Evolutionary conservation across 2,888 invertebrate genomes (phyloP).

Genomic region (Cephus nigrinus): DNA sequence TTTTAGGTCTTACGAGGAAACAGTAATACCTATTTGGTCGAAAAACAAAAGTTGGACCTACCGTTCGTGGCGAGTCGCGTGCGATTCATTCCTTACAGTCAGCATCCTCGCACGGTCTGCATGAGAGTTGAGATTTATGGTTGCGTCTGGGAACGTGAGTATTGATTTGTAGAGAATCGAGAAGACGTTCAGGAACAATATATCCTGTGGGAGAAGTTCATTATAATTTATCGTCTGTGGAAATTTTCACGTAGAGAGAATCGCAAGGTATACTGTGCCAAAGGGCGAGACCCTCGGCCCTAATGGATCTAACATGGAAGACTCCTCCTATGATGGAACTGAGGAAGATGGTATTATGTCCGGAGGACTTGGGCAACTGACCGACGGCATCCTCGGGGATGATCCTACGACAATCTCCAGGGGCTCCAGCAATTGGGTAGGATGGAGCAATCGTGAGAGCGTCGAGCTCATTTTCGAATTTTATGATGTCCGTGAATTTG

Average conservation of each 20-base stretch:
- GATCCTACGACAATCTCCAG: constrained; percentile 62
- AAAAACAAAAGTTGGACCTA: constrained; percentile 78
- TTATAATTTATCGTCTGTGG: neutral
- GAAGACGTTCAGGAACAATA: neutral
- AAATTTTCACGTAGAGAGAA: constrained; percentile 69
- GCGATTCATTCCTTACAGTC: constrained; percentile 88
- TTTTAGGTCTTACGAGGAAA: constrained; percentile 81
- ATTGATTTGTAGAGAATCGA: constrained; percentile 16
- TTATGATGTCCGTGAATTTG: constrained; percentile 79
- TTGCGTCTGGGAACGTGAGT: constrained; percentile 81
- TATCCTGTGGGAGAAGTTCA: neutral
- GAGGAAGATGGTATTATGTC: constrained; percentile 68
- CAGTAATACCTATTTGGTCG: constrained; percentile 80
- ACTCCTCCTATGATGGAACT: constrained; percentile 83
- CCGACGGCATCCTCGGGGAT: constrained; percentile 79
- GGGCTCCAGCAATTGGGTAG: constrained; percentile 76
- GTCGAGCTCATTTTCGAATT: constrained; percentile 87
- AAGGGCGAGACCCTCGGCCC: constrained; percentile 74
- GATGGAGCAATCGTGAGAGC: constrained; percentile 82
- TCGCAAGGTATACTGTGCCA: constrained; percentile 76
- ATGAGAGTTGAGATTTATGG: constrained; percentile 94
- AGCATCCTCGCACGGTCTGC: constrained; percentile 88
- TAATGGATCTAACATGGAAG: constrained; percentile 75
- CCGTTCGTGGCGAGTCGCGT: constrained; percentile 89
- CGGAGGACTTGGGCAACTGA: constrained; percentile 85